A percentile compares a stretch with the other conserved stretches of the same genome.
Evolutionary conservation across 2,113 vertebrate genomes (phyloP).

Genomic region (Benitochromis conjunctus): DNA sequence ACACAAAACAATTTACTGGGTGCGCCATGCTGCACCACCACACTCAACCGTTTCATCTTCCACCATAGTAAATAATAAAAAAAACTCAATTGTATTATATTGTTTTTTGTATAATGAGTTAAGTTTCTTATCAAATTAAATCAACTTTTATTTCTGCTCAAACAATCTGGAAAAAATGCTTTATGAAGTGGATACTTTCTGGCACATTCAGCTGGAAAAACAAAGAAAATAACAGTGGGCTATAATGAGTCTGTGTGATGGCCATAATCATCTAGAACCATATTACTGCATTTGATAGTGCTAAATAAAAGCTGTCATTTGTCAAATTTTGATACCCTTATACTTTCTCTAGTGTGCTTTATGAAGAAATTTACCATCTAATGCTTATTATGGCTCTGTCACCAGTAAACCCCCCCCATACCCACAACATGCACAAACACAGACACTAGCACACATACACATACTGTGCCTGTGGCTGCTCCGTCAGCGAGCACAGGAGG

Average conservation of each 20-base stretch:
- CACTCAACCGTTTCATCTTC: neutral
- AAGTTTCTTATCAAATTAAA: constrained; percentile 1
- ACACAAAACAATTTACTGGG: too few relatives aligned
- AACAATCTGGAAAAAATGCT: neutral
- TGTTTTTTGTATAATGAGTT: neutral
- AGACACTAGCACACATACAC: neutral
- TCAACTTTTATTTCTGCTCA: neutral
- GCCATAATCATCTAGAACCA: neutral
- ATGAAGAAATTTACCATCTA: neutral
- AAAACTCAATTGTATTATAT: neutral
- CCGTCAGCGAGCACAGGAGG: constrained; percentile 21
- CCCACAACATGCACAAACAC: neutral
- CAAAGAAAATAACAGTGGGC: neutral
- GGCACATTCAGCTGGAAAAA: neutral
- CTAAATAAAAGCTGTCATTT: neutral
- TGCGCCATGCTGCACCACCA: neutral
- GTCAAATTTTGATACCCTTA: neutral
- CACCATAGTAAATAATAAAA: neutral
- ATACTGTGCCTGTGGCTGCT: constrained; percentile 2
- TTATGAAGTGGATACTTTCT: neutral
- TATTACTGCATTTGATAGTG: neutral
- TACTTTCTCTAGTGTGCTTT: neutral
- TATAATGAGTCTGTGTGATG: neutral
- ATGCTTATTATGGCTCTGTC: neutral
- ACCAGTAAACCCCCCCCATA: neutral